Base-by-base conservation (phyloP, 2,113 vertebrate genomes). In the Hypanus sabinus region DNA sequence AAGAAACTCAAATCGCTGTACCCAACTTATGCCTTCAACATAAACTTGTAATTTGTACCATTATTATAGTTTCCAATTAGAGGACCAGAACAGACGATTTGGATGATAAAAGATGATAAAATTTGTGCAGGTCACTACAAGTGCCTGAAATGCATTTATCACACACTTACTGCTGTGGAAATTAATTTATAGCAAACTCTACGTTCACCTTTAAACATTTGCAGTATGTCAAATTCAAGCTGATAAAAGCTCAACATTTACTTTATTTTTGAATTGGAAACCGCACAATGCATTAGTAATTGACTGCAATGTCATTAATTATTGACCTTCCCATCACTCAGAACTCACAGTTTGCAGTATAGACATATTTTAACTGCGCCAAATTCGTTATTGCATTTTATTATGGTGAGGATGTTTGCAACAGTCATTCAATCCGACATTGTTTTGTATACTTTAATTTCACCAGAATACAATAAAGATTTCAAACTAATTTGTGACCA, bases 221-320 rank as follows among this genome's bases (percentile, higher is more conserved):
- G 57, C 57, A 33, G 60, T 33, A 88, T 68, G 9, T 20, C 6
- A 65, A 16, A 90, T 90, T 33, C n/a, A 33, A 65, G 20, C 14
- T 16, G 33, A 90, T n/a, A 68, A 68, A 46, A 33, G 30, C 9
- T 65, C 5, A 90, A 90, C 30, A 2, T 5, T 62, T 81, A 81
- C 36, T 46, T 57, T 57, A 55, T 11, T 62, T 87, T 90, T 68
- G 80, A 55, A 20, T 10, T 83, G 60, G 62, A n/a, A n/a, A 65
- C 12, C 0, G 30, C 16, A 90, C 30, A 8, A 8, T 60, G 16
- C 57, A 90, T 65, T 60, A 62, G 85, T n/a, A 62, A 27, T n/a
- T 88, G 57, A 62, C n/a, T 88, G 85, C 27, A 88, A 88, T 65
- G n/a, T 65, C 2, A 85, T 85, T 85, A 90, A 65, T 90, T 90